Percentiles rank a stretch among this genome's conserved stretches.
phyloP scores from a whole-genome alignment of 2,888 invertebrate species.

The Cataglyphis albicans region DNA sequence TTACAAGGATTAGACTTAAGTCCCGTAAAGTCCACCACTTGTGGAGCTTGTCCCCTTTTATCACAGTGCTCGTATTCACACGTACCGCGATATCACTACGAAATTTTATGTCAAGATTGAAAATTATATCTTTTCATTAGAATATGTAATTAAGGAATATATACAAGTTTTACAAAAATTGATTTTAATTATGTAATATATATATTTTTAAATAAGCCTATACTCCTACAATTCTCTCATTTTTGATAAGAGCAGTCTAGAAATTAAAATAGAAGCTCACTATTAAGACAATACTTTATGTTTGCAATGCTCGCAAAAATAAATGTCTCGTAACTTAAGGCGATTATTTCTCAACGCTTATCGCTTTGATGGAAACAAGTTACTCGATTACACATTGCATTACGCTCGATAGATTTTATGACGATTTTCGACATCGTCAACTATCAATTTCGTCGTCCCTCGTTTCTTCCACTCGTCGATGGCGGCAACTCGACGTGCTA shows the following conservation, averaged over 20 bases:
- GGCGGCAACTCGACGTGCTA: slow-evolving; percentile 62
- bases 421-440: slow-evolving; percentile 58
- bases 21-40: slow-evolving; percentile 86
- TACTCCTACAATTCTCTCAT: background rate
- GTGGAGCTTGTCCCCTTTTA: slow-evolving; percentile 79
- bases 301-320: background rate
- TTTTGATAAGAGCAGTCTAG: background rate
- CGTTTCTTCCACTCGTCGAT: slow-evolving; percentile 60
- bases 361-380: background rate
- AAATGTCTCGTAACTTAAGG: background rate
- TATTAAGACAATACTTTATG: background rate
- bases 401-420: slow-evolving; percentile 55
- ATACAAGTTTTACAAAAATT: background rate
- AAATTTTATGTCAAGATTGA: background rate
- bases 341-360: background rate
- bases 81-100: background rate
- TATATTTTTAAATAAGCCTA: background rate
- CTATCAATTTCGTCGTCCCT: slow-evolving; percentile 65
- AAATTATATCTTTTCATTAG: background rate
- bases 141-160: background rate
- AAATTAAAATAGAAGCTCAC: background rate
- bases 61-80: slow-evolving; percentile 31
- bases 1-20: slow-evolving; percentile 86
- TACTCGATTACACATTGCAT: background rate
- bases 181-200: background rate